A percentile compares a stretch with the other conserved stretches of the same genome.
Evolutionary conservation across 2,888 invertebrate species (phyloP).

Genomic region (Coelinius sp.): DNA sequence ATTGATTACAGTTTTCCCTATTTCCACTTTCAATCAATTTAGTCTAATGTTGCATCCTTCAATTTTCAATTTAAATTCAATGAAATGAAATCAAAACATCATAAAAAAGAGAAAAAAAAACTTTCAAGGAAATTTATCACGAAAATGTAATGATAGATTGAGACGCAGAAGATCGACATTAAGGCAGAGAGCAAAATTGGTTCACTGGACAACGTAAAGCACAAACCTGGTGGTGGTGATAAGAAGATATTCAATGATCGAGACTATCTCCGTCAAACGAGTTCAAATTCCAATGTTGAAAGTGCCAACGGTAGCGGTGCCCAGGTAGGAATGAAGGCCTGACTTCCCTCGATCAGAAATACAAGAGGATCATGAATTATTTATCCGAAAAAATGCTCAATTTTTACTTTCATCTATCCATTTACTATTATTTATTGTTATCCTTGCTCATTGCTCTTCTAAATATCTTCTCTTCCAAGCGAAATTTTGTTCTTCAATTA

Average conservation of each 20-base stretch:
- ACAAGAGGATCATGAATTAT: background rate
- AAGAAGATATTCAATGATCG: slow-evolving; percentile 95
- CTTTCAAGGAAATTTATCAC: background rate
- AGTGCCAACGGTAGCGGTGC: slow-evolving; percentile 62
- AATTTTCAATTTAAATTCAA: background rate
- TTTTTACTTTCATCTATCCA: background rate
- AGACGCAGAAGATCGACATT: slow-evolving; percentile 91
- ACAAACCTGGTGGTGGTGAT: slow-evolving; percentile 94
- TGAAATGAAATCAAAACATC: background rate
- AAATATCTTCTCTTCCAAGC: background rate
- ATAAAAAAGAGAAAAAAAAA: no score
- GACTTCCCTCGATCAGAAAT: background rate
- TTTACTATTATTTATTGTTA: background rate
- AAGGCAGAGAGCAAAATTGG: slow-evolving; percentile 94
- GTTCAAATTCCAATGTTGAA: slow-evolving; percentile 62
- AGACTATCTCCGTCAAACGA: slow-evolving; percentile 86
- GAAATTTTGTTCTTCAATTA: background rate
- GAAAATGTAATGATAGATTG: slow-evolving; percentile 76
- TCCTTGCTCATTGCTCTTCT: background rate
- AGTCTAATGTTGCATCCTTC: no score
- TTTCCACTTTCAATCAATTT: background rate
- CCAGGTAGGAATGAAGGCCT: slow-evolving; percentile 59
- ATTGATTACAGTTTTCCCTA: slow-evolving; percentile 10
- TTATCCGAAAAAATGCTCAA: background rate
- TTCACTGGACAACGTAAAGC: slow-evolving; percentile 90